Conservation (phyloP, 2,888 invertebrate genomes). For the Tetramorium bicarinatum region DNA sequence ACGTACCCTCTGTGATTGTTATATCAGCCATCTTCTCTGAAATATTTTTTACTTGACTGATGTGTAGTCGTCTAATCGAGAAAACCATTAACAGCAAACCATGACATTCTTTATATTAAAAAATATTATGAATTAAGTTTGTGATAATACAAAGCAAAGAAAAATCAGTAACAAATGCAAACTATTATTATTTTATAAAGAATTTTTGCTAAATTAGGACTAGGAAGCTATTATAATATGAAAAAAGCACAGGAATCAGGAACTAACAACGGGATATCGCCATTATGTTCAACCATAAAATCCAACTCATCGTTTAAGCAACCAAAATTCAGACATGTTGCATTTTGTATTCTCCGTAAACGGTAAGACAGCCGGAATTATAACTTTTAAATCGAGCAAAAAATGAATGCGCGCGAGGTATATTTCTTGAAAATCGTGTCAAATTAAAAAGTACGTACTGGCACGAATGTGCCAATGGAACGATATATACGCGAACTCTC, state of each 20-base stretch:
- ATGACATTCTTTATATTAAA: not conserved
- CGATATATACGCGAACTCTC: no score
- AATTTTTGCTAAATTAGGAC: not conserved
- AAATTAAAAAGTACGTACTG: no score
- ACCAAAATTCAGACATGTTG: conserved; percentile 63
- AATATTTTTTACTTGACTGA: not conserved
- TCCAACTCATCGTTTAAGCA: conserved; percentile 62
- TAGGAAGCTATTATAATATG: not conserved
- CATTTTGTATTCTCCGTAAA: no score
- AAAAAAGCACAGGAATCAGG: not conserved
- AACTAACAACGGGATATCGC: conserved; percentile 54
- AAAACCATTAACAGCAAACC: not conserved
- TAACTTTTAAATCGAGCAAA: no score
- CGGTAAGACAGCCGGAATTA: no score
- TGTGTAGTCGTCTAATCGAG: not conserved
- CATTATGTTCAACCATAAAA: conserved; percentile 26
- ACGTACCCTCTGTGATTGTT: conserved; percentile 10
- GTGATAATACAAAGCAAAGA: no score
- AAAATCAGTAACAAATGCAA: not conserved
- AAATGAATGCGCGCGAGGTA: no score
- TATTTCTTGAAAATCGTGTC: no score
- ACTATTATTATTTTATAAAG: not conserved
- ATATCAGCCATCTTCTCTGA: not conserved
- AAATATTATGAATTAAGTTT: no score
- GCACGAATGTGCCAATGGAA: no score